Evolutionary conservation across 2,888 invertebrate genomes (phyloP).

Genomic region (Operophtera brumata): DNA sequence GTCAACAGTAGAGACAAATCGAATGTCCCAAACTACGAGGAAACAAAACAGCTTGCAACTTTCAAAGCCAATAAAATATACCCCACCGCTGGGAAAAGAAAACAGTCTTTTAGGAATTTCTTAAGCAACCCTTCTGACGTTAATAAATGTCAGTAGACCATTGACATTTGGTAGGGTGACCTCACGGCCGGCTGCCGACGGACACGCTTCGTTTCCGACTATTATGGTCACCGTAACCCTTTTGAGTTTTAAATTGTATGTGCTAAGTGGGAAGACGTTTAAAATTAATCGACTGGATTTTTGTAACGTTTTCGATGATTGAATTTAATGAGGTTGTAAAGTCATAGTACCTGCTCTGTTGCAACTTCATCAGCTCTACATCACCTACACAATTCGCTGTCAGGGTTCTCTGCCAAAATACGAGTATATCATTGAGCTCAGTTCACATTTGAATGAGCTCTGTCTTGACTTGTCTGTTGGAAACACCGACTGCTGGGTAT

Average conservation of each 20-base stretch:
- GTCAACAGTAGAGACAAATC: constrained; percentile 14
- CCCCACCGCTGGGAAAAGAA: constrained; percentile 51
- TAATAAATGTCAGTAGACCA: constrained; percentile 72
- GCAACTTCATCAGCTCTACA: too few relatives aligned
- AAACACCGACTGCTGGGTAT: too few relatives aligned
- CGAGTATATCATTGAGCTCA: too few relatives aligned
- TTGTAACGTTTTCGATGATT: not conserved
- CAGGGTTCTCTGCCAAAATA: too few relatives aligned
- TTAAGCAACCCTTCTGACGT: constrained; percentile 63
- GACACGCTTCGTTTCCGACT: constrained; percentile 46
- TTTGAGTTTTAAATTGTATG: constrained; percentile 12
- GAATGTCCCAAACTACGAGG: constrained; percentile 8
- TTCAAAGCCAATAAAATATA: constrained; percentile 27
- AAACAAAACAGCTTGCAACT: constrained; percentile 19
- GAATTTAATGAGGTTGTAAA: too few relatives aligned
- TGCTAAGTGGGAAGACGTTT: constrained; percentile 10
- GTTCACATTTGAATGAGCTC: too few relatives aligned
- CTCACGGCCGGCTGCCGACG: constrained; percentile 39
- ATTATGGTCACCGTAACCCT: constrained; percentile 44
- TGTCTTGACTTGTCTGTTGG: too few relatives aligned
- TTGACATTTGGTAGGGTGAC: constrained; percentile 57
- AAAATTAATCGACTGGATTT: not conserved
- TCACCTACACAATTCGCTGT: too few relatives aligned
- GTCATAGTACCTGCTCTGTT: too few relatives aligned
- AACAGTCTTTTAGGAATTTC: constrained; percentile 61